Conservation (phyloP, 2,888 invertebrate species). For the Conus canariensis region DNA sequence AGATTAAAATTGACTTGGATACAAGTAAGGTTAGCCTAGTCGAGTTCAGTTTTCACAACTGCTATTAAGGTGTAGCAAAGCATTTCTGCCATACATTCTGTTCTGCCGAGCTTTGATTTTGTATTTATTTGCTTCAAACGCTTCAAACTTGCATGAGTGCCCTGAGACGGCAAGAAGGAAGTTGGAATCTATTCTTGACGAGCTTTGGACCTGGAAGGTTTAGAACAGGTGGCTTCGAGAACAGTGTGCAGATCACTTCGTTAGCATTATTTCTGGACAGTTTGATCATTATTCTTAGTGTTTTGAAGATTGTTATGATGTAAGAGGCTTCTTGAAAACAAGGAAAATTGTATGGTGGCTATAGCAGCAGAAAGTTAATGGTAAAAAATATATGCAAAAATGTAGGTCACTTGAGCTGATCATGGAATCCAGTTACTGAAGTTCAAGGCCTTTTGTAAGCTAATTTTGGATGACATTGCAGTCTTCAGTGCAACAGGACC, state of each 20-base stretch:
- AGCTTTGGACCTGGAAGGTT: not conserved
- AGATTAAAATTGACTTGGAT: constrained; percentile 3
- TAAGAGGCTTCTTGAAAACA: no score
- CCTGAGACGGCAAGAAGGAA: not conserved
- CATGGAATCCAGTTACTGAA: not conserved
- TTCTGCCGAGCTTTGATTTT: not conserved
- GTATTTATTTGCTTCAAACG: not conserved
- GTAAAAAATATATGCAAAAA: not conserved
- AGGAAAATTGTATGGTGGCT: no score
- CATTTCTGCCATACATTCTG: not conserved
- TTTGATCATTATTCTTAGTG: no score
- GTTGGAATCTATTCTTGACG: not conserved
- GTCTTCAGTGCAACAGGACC: not conserved
- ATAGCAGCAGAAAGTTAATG: no score
- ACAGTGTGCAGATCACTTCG: no score
- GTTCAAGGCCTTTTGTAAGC: not conserved
- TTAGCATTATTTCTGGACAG: no score
- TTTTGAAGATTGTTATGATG: no score
- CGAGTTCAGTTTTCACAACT: not conserved
- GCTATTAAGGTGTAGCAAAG: not conserved
- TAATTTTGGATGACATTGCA: constrained; percentile 11
- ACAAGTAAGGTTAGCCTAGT: not conserved
- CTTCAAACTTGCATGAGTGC: not conserved
- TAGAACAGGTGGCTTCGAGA: not conserved
- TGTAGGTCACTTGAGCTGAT: constrained; percentile 17